These are phyloP conservation scores for Campoletis sonorensis DNA, from an alignment of 1,140 invertebrate species.

Conservation along the genomic window DNA sequence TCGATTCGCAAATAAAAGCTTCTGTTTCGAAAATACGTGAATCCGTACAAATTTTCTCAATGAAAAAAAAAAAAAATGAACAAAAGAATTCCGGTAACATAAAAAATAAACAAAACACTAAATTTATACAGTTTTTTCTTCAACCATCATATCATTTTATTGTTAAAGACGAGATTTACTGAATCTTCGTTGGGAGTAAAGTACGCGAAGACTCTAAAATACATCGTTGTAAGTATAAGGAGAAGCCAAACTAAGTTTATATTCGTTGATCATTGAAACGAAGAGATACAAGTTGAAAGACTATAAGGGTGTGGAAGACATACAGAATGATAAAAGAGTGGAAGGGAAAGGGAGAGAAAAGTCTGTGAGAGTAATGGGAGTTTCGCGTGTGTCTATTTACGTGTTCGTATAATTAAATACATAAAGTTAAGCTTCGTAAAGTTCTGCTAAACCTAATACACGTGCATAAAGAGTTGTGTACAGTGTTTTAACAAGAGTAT, in stretches of 20 bases:
- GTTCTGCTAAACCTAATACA: constrained; percentile 15
- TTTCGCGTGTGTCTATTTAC: constrained; percentile 43
- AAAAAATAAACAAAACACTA: too few species aligned
- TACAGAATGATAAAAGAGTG: neutral
- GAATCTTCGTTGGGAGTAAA: neutral
- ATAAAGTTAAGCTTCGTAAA: constrained; percentile 37
- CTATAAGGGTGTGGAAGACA: neutral
- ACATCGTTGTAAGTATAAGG: neutral
- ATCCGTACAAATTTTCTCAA: too few species aligned
- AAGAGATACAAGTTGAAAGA: neutral
- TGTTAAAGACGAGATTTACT: too few species aligned
- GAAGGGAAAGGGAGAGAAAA: neutral
- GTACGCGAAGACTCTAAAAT: neutral
- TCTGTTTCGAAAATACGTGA: too few species aligned
- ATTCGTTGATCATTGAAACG: neutral
- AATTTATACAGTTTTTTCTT: too few species aligned
- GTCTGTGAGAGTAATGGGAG: constrained; percentile 23
- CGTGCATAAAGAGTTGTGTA: neutral
- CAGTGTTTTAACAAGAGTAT: constrained; percentile 4
- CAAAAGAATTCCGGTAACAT: too few species aligned
- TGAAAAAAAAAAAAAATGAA: too few species aligned
- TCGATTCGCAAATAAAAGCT: too few species aligned
- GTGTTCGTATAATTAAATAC: constrained; percentile 46
- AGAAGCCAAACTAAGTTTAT: neutral
- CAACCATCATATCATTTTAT: too few species aligned